A percentile compares a stretch with the other conserved stretches of the same genome.
Evolutionary conservation across 2,113 vertebrate genomes (phyloP).

Genomic region (Larimichthys polyactis): DNA sequence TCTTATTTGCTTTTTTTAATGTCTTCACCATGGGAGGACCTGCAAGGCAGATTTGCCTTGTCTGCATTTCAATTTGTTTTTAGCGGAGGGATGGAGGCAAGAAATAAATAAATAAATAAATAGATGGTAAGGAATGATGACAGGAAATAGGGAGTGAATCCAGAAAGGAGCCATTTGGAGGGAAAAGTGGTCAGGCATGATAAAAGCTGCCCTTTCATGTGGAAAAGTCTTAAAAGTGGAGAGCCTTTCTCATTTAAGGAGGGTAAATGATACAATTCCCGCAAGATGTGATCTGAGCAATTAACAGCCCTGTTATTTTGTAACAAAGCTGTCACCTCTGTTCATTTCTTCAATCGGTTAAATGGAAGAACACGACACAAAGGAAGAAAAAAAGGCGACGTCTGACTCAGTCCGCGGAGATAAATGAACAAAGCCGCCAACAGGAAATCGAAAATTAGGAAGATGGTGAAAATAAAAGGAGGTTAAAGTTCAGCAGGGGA

Average conservation of each 20-base stretch:
- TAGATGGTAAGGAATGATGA: constrained; percentile 37
- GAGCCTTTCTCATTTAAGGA: constrained; percentile 17
- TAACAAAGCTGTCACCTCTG: constrained; percentile 21
- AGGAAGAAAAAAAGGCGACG: not conserved
- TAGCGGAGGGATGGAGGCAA: constrained; percentile 9
- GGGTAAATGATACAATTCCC: constrained; percentile 34
- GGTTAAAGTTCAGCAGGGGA: constrained; percentile 31
- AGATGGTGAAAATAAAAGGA: constrained; percentile 14
- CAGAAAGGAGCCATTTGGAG: constrained; percentile 44
- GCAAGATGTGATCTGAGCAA: constrained; percentile 27
- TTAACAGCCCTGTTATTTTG: constrained; percentile 18
- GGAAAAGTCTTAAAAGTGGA: constrained; percentile 32
- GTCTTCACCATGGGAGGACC: constrained; percentile 66
- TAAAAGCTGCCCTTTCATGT: constrained; percentile 45
- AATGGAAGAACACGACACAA: constrained; percentile 23
- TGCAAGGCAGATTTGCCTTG: constrained; percentile 57
- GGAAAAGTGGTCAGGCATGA: constrained; percentile 30
- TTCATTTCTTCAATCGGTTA: constrained; percentile 23
- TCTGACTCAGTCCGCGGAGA: constrained; percentile 26
- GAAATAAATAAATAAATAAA: not conserved
- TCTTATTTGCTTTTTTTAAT: constrained; percentile 59
- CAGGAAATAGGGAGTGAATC: constrained; percentile 34
- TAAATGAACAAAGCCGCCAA: constrained; percentile 32
- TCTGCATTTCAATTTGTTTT: constrained; percentile 77
- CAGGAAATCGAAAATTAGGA: constrained; percentile 42